Evolutionary conservation across 2,113 vertebrate genomes (phyloP), one percentile per base, ranked within the genome.

Genomic region (Microtus oregoni): DNA sequence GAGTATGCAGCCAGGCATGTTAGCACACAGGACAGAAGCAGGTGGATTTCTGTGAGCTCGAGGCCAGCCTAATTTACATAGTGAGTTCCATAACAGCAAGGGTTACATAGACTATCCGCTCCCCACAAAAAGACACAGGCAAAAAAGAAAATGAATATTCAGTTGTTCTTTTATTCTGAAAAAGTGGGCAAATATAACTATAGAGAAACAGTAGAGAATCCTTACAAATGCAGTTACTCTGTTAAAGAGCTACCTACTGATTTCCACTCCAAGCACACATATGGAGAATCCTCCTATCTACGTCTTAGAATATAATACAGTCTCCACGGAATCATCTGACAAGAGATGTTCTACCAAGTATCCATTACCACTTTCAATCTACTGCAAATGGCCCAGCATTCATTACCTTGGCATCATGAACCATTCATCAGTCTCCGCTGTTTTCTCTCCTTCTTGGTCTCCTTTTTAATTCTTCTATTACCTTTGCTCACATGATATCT

Each of bases 391-490:
- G 88, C 15, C 86, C 76, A 82, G 41, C 12, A 72, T 63, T 95
- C 61, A 70, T 58, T 86, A 70, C 28, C 22, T 55, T 47, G 63
- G 68, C 20, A 91, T 68, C 26, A 86, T 2, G 79, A 7, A 88
- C 22, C 85, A 41, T 15, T 4, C n/a, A 77, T 72, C 55, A 15
- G 1, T 70, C 47, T 86, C 63, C 32, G 90, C 35, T 58, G 52
- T n/a, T 90, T n/a, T 87, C 32, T 52, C 77, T 86, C 50, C 14
- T 24, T 32, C 15, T 82, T 55, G 70, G 8, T 44, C 61, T 61
- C 4, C n/a, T n/a, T 35, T 75, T 88, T 79, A 92, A 93, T 90
- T 93, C 28, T 81, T 67, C 65, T 94, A 24, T 73, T 75, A 70
- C 20, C 90, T 81, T 83, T 91, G 55, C 22, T 94, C 72, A 92